Conservation (phyloP, 1,140 invertebrate genomes). For the Anastatus disparis region DNA sequence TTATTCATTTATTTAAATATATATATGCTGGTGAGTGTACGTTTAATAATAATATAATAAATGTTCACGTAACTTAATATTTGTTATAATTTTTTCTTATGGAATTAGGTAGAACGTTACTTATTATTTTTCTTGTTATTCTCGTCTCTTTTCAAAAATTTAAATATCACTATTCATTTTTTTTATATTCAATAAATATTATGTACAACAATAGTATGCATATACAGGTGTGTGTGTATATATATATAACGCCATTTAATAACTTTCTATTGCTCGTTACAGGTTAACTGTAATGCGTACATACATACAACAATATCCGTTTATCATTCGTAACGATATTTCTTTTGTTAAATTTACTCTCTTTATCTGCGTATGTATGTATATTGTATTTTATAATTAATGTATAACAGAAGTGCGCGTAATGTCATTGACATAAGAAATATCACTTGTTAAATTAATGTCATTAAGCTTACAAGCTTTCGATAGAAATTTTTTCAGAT, state of each 20-base stretch:
- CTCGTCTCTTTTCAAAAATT: slow-evolving; percentile 30
- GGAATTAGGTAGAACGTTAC: slow-evolving; percentile 44
- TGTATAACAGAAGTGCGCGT: too few species aligned
- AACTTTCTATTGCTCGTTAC: slow-evolving; percentile 33
- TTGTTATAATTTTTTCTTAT: slow-evolving; percentile 49
- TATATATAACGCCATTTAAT: background rate
- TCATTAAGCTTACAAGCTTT: too few species aligned
- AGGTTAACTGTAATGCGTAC: slow-evolving; percentile 24
- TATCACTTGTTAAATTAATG: too few species aligned
- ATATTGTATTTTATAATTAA: too few species aligned
- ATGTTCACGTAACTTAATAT: slow-evolving; percentile 15
- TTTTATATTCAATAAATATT: slow-evolving; percentile 41
- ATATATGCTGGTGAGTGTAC: slow-evolving; percentile 48
- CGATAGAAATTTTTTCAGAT: too few species aligned
- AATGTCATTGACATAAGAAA: too few species aligned
- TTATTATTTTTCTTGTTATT: slow-evolving; percentile 23
- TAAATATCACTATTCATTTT: slow-evolving; percentile 48
- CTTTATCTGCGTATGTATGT: background rate
- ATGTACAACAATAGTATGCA: slow-evolving; percentile 31
- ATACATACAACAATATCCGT: too few species aligned
- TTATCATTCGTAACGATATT: background rate
- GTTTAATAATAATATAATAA: slow-evolving; percentile 31
- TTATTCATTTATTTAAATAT: slow-evolving; percentile 48
- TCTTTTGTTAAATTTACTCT: background rate
- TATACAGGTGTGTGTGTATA: slow-evolving; percentile 44